These are phyloP conservation scores for Mohoua ochrocephala DNA, from an alignment of 2,113 vertebrate genomes.

Conservation along the genomic window DNA sequence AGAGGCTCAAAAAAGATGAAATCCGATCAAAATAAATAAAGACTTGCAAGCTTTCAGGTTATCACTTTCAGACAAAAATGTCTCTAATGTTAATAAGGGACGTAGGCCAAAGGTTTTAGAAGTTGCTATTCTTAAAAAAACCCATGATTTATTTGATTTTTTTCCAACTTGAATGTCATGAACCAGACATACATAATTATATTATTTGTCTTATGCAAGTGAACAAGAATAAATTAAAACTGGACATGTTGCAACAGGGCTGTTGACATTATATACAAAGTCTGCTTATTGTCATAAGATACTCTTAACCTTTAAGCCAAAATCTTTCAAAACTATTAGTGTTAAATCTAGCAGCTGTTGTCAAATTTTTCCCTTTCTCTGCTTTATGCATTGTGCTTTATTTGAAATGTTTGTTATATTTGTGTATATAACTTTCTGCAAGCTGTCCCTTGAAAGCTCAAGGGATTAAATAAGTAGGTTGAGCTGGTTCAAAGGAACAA, in stretches of 20 bases:
- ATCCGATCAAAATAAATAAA: conserved; percentile 64
- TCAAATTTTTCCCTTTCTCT: conserved; percentile 74
- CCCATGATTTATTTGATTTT: conserved; percentile 61
- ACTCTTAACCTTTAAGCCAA: conserved; percentile 83
- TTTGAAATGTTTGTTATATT: conserved; percentile 82
- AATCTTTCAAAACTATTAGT: conserved; percentile 83
- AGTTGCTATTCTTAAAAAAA: conserved; percentile 61
- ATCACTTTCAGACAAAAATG: conserved; percentile 60
- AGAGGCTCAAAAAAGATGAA: conserved; percentile 2
- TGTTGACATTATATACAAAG: conserved; percentile 82
- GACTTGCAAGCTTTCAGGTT: conserved; percentile 55
- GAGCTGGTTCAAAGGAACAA: conserved; percentile 73
- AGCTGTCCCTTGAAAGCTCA: conserved; percentile 75
- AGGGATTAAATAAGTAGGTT: conserved; percentile 77
- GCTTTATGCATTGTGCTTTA: conserved; percentile 74
- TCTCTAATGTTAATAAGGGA: conserved; percentile 63
- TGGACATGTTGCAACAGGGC: conserved; percentile 78
- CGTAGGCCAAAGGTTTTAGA: conserved; percentile 49
- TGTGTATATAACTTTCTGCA: conserved; percentile 81
- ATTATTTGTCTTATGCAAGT: conserved; percentile 79
- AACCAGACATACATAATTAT: conserved; percentile 78
- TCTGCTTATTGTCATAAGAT: conserved; percentile 84
- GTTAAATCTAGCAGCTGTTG: conserved; percentile 79
- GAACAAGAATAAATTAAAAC: conserved; percentile 81
- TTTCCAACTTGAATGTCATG: conserved; percentile 63